Evolutionary conservation across 1,140 invertebrate species (phyloP).

Genomic region (Drosophila athabasca): DNA sequence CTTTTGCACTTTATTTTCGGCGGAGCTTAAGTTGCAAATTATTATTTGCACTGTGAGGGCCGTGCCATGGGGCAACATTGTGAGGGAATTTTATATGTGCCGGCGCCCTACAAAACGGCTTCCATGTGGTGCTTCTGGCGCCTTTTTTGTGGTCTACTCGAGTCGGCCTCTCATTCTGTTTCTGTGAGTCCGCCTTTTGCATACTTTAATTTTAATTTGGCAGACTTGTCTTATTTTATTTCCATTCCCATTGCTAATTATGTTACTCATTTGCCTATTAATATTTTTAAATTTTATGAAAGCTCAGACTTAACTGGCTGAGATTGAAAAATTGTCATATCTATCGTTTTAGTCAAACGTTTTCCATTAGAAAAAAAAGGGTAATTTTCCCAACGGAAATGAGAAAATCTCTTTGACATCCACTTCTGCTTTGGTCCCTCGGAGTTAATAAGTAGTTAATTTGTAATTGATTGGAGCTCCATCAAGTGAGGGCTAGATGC

Average conservation of each 20-base stretch:
- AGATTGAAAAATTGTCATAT: too few relatives aligned
- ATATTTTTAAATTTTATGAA: too few relatives aligned
- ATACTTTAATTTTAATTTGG: slow-evolving; percentile 37
- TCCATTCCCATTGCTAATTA: slow-evolving; percentile 40
- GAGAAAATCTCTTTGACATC: slow-evolving; percentile 12
- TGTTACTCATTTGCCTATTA: slow-evolving; percentile 35
- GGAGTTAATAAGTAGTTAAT: slow-evolving; percentile 56
- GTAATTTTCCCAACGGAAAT: slow-evolving; percentile 36
- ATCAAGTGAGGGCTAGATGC: too few relatives aligned
- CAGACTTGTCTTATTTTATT: neutral
- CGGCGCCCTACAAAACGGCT: slow-evolving; percentile 23
- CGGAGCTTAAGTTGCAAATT: slow-evolving; percentile 28
- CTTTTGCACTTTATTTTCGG: slow-evolving; percentile 3
- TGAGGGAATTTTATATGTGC: slow-evolving; percentile 56
- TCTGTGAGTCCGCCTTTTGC: too few relatives aligned
- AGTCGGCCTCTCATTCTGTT: neutral
- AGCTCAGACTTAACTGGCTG: too few relatives aligned
- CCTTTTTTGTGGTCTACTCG: slow-evolving; percentile 10
- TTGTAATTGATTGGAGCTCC: slow-evolving; percentile 51
- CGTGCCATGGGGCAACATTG: slow-evolving; percentile 44
- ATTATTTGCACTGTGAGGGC: slow-evolving; percentile 44
- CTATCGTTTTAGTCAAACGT: neutral
- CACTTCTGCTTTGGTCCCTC: slow-evolving; percentile 17
- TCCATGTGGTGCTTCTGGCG: slow-evolving; percentile 30
- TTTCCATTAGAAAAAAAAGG: slow-evolving; percentile 6